These are phyloP conservation scores for Yponomeuta evonymella DNA, from an alignment of 2,888 invertebrate genomes.

Conservation along the genomic window DNA sequence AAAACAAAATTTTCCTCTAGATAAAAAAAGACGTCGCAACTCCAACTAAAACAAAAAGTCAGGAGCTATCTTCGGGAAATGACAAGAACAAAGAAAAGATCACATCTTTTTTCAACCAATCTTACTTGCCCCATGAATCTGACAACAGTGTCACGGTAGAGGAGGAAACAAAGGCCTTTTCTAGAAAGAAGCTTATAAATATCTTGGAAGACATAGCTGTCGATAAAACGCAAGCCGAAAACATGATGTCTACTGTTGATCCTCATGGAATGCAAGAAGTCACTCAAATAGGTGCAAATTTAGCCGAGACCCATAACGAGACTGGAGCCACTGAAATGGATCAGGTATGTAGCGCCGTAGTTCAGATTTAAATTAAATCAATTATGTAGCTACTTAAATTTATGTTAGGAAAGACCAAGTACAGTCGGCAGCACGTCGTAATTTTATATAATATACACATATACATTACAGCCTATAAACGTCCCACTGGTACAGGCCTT, in stretches of 20 bases:
- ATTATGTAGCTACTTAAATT: neutral
- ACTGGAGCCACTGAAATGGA: neutral
- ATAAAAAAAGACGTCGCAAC: conserved; percentile 36
- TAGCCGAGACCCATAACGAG: neutral
- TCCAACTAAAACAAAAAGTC: conserved; percentile 19
- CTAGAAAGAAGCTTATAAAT: conserved; percentile 55
- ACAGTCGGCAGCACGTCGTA: no score
- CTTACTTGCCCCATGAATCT: conserved; percentile 6
- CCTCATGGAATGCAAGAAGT: conserved; percentile 39
- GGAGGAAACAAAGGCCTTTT: conserved; percentile 28
- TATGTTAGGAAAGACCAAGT: neutral
- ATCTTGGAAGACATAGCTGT: conserved; percentile 55
- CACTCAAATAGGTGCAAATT: conserved; percentile 33
- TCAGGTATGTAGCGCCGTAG: neutral
- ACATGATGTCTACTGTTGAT: conserved; percentile 46
- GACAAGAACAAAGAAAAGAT: conserved; percentile 26
- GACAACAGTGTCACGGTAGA: neutral
- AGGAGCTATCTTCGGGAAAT: conserved; percentile 23
- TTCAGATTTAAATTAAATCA: no score
- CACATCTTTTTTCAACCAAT: conserved; percentile 37
- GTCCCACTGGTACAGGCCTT: no score
- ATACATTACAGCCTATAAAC: no score
- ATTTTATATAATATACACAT: no score
- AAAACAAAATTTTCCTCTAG: conserved; percentile 26
- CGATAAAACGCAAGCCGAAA: conserved; percentile 38